These are phyloP conservation scores for Aradophagus sp. DNA, from an alignment of 1,140 invertebrate species.

Conservation along the genomic window DNA sequence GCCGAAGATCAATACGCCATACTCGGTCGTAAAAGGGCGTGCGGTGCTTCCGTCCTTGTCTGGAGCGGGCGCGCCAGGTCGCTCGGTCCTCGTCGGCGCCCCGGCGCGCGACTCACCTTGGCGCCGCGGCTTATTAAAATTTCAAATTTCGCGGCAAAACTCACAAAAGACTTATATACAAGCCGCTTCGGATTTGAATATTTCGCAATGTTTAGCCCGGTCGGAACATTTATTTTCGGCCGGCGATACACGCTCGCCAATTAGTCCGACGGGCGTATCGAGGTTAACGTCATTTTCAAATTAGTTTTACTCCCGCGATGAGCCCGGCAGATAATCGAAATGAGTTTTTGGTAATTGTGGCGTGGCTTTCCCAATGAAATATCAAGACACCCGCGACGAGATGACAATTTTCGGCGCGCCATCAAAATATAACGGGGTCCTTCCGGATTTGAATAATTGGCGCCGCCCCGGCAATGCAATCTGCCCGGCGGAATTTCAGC, in stretches of 20 bases:
- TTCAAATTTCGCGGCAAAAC: constrained; percentile 2
- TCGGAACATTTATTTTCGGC: no score
- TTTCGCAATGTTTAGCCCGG: no score
- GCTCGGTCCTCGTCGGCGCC: constrained; percentile 9
- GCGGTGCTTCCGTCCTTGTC: constrained; percentile 33
- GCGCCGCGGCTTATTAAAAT: constrained; percentile 5
- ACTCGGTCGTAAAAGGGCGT: constrained; percentile 37
- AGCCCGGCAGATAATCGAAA: constrained; percentile 33
- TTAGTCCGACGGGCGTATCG: constrained; percentile 18
- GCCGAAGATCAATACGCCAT: constrained; percentile 47
- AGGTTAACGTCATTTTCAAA: constrained; percentile 38
- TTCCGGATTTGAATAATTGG: constrained; percentile 9
- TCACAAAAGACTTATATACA: not conserved
- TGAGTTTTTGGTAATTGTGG: constrained; percentile 35
- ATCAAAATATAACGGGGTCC: constrained; percentile 3
- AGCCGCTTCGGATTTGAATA: constrained; percentile 8
- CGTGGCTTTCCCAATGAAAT: constrained; percentile 20
- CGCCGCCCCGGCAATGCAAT: no score
- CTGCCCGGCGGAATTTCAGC: no score
- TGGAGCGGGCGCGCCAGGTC: not conserved
- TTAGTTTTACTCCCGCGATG: constrained; percentile 31
- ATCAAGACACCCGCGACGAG: constrained; percentile 23
- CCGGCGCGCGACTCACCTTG: constrained; percentile 9
- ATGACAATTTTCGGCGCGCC: constrained; percentile 21
- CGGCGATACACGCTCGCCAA: no score